Percentiles rank a stretch among this genome's conserved stretches.
These are phyloP conservation scores for Paramisgurnus dabryanus DNA, from an alignment of 2,113 vertebrate species.

Conservation along the genomic window DNA sequence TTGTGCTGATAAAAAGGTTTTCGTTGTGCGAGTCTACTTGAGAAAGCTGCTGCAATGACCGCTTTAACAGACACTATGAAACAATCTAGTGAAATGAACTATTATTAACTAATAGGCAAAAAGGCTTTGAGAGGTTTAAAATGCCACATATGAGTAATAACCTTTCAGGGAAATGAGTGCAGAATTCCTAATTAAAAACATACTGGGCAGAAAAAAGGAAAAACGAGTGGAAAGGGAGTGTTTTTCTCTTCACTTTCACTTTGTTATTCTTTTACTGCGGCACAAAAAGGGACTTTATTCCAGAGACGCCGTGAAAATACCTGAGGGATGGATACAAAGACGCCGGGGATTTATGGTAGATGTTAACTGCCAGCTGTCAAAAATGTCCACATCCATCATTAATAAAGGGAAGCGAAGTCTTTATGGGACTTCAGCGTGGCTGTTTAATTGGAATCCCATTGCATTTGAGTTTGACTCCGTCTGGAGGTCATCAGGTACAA, in stretches of 20 bases:
- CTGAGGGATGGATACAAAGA: constrained; percentile 77
- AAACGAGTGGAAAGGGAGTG: constrained; percentile 42
- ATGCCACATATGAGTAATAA: constrained; percentile 47
- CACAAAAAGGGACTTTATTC: constrained; percentile 71
- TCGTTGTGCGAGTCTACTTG: neutral
- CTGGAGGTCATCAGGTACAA: constrained; percentile 15
- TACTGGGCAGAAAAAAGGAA: constrained; percentile 57
- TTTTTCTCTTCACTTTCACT: constrained; percentile 51
- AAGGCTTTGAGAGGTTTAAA: constrained; percentile 7
- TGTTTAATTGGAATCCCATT: constrained; percentile 64
- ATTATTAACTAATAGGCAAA: constrained; percentile 5
- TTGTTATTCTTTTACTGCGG: constrained; percentile 66
- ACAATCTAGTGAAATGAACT: neutral
- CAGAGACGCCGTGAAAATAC: constrained; percentile 69
- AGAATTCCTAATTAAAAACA: constrained; percentile 53
- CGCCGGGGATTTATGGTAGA: constrained; percentile 71
- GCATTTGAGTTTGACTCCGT: constrained; percentile 3
- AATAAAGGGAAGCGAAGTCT: constrained; percentile 55
- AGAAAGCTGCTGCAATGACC: neutral
- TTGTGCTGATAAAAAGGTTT: neutral
- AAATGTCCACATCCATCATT: constrained; percentile 68
- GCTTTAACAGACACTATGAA: constrained; percentile 3
- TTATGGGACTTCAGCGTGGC: constrained; percentile 55
- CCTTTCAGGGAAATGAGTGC: constrained; percentile 33
- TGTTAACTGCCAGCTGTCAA: constrained; percentile 62